phyloP scores from a whole-genome alignment of 2,888 invertebrate genomes.

The Apamea sordens region DNA sequence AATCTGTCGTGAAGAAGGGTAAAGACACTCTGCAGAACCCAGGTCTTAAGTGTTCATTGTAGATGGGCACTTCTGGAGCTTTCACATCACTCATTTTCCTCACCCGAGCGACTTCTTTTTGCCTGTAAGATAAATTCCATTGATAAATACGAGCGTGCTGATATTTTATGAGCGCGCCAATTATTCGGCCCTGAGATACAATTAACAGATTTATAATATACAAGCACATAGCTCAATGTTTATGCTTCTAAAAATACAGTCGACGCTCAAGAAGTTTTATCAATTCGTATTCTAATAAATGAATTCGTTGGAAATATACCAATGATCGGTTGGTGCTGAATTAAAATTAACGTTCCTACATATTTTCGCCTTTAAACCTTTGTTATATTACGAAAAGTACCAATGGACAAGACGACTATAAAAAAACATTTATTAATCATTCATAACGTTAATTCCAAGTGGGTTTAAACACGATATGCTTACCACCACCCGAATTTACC shows the following conservation, averaged over 20 bases:
- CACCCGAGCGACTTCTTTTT: constrained; percentile 85
- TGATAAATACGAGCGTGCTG: constrained; percentile 56
- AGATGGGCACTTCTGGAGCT: constrained; percentile 84
- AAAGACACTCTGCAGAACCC: constrained; percentile 96
- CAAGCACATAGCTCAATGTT: constrained; percentile 54
- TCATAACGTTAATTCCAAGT: neutral
- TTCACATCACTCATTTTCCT: constrained; percentile 85
- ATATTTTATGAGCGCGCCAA: constrained; percentile 54
- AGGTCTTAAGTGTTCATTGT: constrained; percentile 94
- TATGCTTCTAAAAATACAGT: constrained; percentile 52
- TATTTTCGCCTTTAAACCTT: neutral
- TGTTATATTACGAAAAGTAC: neutral
- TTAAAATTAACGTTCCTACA: neutral
- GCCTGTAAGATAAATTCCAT: constrained; percentile 77
- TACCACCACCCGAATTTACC: constrained; percentile 24
- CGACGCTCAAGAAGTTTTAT: constrained; percentile 37
- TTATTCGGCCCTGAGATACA: constrained; percentile 69
- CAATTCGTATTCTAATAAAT: constrained; percentile 36
- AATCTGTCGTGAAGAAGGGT: constrained; percentile 95
- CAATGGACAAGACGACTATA: neutral
- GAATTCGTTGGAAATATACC: constrained; percentile 40
- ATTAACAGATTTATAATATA: constrained; percentile 68
- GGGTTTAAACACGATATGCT: constrained; percentile 7
- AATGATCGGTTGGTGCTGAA: neutral
- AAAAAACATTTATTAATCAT: neutral